A percentile compares a stretch with the other conserved stretches of the same genome.
These are phyloP conservation scores for Drosophila maculinotata DNA, from an alignment of 2,888 invertebrate species.

Conservation along the genomic window DNA sequence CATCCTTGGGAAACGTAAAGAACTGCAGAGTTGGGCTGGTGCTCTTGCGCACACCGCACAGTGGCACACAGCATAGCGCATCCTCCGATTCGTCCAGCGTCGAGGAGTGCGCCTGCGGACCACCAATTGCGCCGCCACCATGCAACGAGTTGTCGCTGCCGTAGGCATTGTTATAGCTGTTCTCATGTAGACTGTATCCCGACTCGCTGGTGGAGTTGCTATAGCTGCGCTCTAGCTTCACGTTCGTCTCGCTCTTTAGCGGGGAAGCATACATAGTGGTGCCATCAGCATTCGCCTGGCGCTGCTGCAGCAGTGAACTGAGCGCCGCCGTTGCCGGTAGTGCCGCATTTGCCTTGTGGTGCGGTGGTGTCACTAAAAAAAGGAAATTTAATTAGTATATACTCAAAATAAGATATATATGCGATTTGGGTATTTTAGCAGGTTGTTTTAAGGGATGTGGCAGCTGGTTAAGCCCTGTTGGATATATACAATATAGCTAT, in stretches of 20 bases:
- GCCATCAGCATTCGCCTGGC: constrained; percentile 67
- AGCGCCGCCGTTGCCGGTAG: constrained; percentile 66
- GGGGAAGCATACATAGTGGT: constrained; percentile 51
- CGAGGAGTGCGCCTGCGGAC: constrained; percentile 73
- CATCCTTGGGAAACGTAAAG: constrained; percentile 81
- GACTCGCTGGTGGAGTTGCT: constrained; percentile 78
- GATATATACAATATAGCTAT: neutral
- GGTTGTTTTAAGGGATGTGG: too few relatives aligned
- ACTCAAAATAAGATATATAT: neutral
- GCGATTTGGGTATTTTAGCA: too few relatives aligned
- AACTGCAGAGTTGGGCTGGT: constrained; percentile 81
- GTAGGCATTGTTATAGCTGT: constrained; percentile 62
- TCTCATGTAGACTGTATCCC: constrained; percentile 63
- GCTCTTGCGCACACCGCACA: constrained; percentile 80
- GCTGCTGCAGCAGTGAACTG: constrained; percentile 68
- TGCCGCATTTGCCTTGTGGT: constrained; percentile 44
- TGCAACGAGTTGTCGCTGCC: constrained; percentile 65
- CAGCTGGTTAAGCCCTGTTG: neutral
- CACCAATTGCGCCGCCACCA: constrained; percentile 49
- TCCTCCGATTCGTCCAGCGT: constrained; percentile 77
- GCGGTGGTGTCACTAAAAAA: constrained; percentile 56
- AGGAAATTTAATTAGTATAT: neutral
- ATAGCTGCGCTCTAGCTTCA: constrained; percentile 76
- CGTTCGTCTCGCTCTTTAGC: constrained; percentile 70
- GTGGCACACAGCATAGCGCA: constrained; percentile 79